Evolutionary conservation across 2,113 vertebrate species (phyloP).

Genomic region (Physeter macrocephalus): DNA sequence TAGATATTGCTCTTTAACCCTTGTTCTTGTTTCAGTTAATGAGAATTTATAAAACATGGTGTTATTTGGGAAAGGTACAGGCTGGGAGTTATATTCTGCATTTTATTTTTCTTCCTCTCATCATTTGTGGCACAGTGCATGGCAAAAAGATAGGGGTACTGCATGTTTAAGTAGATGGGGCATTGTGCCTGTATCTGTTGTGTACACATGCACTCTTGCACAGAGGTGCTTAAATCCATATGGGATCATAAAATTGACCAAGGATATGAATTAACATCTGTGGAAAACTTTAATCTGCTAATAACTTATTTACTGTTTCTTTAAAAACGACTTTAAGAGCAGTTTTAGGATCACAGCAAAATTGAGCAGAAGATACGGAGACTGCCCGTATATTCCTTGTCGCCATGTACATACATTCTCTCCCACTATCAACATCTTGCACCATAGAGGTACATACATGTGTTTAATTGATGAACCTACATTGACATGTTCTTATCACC

Average conservation of each 20-base stretch:
- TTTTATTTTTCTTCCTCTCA: background rate
- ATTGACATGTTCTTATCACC: background rate
- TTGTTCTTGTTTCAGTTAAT: background rate
- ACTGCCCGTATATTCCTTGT: background rate
- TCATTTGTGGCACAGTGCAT: background rate
- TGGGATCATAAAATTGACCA: background rate
- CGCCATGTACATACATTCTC: background rate
- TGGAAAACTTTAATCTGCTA: background rate
- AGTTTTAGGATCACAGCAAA: background rate
- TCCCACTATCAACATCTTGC: background rate
- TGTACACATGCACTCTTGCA: background rate
- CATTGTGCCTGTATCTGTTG: background rate
- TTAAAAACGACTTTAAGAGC: background rate
- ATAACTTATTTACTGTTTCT: background rate
- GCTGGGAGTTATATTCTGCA: background rate
- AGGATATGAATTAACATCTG: background rate
- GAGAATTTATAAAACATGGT: background rate
- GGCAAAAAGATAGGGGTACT: background rate
- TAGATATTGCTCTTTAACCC: background rate
- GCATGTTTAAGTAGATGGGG: background rate
- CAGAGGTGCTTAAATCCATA: background rate
- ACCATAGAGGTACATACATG: background rate
- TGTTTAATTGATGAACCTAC: background rate
- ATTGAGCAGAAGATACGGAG: background rate
- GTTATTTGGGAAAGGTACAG: background rate